Percentiles rank a stretch among this genome's conserved stretches.
Evolutionary conservation across 2,888 invertebrate genomes (phyloP).

Genomic region (Eupithecia abbreviata): DNA sequence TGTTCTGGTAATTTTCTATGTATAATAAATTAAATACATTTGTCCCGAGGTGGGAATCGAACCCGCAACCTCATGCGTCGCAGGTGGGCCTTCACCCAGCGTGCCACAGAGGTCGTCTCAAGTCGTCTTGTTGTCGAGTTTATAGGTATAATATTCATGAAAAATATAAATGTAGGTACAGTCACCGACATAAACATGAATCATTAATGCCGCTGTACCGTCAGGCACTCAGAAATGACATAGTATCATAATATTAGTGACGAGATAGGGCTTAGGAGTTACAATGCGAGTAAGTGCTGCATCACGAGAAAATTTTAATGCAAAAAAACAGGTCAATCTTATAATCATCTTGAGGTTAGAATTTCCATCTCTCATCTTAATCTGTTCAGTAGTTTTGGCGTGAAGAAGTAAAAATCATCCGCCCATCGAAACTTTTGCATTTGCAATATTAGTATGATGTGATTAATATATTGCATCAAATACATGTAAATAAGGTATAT

Average conservation of each 20-base stretch:
- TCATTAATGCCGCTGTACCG: slow-evolving; percentile 23
- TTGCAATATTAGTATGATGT: background rate
- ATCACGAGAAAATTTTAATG: no score
- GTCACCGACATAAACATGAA: slow-evolving; percentile 17
- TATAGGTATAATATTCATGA: background rate
- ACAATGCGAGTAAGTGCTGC: background rate
- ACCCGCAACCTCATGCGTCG: no score
- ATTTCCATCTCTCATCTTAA: background rate
- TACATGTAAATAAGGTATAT: no score
- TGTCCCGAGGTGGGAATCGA: no score
- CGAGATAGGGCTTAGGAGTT: slow-evolving; percentile 24
- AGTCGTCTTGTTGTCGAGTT: background rate
- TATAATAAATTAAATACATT: no score
- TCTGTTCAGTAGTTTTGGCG: background rate
- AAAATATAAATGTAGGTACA: slow-evolving; percentile 1
- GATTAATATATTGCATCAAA: background rate
- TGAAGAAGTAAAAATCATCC: background rate
- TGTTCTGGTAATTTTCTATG: no score
- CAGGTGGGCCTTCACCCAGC: no score
- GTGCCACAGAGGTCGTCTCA: no score
- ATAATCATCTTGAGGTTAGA: no score
- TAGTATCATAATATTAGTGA: slow-evolving; percentile 33
- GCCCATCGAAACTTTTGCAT: no score
- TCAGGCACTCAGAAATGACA: slow-evolving; percentile 21
- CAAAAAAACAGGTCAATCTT: no score